phyloP scores from a whole-genome alignment of 2,888 invertebrate species.

The Papilio elwesi region DNA sequence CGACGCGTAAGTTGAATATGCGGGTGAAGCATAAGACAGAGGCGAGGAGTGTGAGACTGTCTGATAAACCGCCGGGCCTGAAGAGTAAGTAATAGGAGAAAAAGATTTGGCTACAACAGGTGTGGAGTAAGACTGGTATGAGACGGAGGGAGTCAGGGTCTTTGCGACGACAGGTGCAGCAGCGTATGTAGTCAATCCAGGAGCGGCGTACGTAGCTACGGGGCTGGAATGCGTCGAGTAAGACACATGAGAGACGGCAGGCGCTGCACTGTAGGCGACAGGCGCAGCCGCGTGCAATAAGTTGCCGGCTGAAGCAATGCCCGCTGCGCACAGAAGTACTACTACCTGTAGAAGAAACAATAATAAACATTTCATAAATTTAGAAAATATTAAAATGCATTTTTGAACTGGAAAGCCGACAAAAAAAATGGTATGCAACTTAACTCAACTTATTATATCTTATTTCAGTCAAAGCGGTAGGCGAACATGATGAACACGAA shows the following conservation, averaged over 20 bases:
- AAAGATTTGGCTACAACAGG: slow-evolving; percentile 29
- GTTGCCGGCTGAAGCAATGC: slow-evolving; percentile 75
- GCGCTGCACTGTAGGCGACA: slow-evolving; percentile 52
- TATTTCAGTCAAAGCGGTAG: too few relatives aligned
- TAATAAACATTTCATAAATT: too few relatives aligned
- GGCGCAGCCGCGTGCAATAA: slow-evolving; percentile 75
- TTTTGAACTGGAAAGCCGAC: too few relatives aligned
- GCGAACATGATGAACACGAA: too few relatives aligned
- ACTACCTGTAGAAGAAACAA: slow-evolving; percentile 70
- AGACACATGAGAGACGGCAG: slow-evolving; percentile 51
- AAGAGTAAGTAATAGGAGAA: slow-evolving; percentile 64
- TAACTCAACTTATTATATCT: too few relatives aligned
- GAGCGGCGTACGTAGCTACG: slow-evolving; percentile 60
- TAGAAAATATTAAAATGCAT: too few relatives aligned
- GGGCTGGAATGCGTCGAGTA: slow-evolving; percentile 56
- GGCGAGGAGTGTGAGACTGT: slow-evolving; percentile 44
- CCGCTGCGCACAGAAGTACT: slow-evolving; percentile 83
- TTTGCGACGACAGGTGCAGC: slow-evolving; percentile 61
- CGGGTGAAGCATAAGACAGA: slow-evolving; percentile 55
- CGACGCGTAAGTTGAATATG: slow-evolving; percentile 48
- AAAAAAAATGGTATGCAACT: too few relatives aligned
- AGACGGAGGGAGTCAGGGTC: slow-evolving; percentile 56
- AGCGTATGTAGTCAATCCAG: slow-evolving; percentile 56
- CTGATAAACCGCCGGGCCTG: slow-evolving; percentile 65
- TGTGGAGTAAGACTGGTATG: slow-evolving; percentile 49